Percentiles rank a stretch among this genome's conserved stretches.
phyloP scores from a whole-genome alignment of 2,888 invertebrate species.

The Chrysolina americana region DNA sequence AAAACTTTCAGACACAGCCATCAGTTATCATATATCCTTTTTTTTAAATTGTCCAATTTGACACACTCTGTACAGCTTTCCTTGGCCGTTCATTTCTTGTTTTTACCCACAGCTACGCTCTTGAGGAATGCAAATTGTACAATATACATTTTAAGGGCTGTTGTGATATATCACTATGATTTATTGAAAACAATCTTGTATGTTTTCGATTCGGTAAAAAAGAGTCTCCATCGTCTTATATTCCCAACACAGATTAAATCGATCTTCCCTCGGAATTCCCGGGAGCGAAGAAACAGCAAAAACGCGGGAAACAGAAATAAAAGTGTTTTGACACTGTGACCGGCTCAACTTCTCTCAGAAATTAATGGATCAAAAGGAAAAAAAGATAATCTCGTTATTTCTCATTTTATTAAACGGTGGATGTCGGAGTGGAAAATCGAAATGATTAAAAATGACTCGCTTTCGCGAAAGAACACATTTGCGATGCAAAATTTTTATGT shows the following conservation, averaged over 20 bases:
- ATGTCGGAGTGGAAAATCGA: constrained; percentile 19
- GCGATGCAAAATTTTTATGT: constrained; percentile 41
- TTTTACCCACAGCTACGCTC: no score
- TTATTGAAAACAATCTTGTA: no score
- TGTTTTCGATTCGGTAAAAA: neutral
- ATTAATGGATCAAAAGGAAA: constrained; percentile 3
- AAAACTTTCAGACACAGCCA: no score
- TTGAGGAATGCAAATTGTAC: no score
- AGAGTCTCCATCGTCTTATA: neutral
- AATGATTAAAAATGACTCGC: constrained; percentile 27
- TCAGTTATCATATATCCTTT: no score
- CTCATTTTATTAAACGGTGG: constrained; percentile 5
- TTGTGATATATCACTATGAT: no score
- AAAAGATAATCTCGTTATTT: neutral
- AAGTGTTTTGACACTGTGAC: constrained; percentile 10
- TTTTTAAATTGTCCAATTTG: no score
- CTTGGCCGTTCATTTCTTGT: no score
- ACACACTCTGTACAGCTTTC: no score
- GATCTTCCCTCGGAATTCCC: neutral
- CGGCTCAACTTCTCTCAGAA: neutral
- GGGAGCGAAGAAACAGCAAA: neutral
- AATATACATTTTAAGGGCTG: no score
- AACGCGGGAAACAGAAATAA: neutral
- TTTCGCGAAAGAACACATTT: constrained; percentile 34
- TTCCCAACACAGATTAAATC: neutral